Evolutionary conservation across 2,113 vertebrate species (phyloP), one percentile per base, ranked within the genome.

Genomic region (Mirounga angustirostris): DNA sequence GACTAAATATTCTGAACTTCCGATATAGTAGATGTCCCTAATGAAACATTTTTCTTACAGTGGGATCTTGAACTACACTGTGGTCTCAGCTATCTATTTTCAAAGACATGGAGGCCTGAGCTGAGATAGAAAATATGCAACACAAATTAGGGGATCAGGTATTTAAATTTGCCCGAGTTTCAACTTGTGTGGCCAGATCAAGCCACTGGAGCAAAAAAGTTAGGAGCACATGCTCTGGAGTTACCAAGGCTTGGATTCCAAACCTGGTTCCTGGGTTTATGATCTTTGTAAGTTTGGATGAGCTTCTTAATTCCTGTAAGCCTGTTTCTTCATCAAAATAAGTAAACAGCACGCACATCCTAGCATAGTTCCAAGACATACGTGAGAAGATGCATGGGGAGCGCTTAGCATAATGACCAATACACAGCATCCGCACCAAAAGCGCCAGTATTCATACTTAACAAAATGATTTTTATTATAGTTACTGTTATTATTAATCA

Each of bases 41-140:
- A 88, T 40, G 40, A 84, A 76, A 58, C 24, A 58, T 71, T 93
- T 86, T 95, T 84, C 13, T 76, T 97, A 59, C 2, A 89, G 18
- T 19, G 30, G 1, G 13, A 54, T 92, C 52, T 91, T 46, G 36
- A 91, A 63, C 12, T 43, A 54, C 33, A 33, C 16, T 30, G 28
- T 46, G 28, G n/a, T 30, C 46, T 94, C 22, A 67, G 18, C 28
- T 74, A 11, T n/a, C 59, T 13, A 61, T 18, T 92, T 67, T 46
- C 71, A 95, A 82, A 83, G 58, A 78, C 56, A 83, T 2, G 12
- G 36, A 96, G 67, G 24, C 30, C 58, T 79, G 15, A 87, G 33
- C 43, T 21, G 33, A 89, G 40, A 22, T 13, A 18, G 16, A 59
- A 74, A 89, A 89, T 40, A 43, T 4, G 56, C 13, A 56, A 46